These are phyloP conservation scores for Euwallacea fornicatus DNA, from an alignment of 1,140 invertebrate species.

Conservation along the genomic window DNA sequence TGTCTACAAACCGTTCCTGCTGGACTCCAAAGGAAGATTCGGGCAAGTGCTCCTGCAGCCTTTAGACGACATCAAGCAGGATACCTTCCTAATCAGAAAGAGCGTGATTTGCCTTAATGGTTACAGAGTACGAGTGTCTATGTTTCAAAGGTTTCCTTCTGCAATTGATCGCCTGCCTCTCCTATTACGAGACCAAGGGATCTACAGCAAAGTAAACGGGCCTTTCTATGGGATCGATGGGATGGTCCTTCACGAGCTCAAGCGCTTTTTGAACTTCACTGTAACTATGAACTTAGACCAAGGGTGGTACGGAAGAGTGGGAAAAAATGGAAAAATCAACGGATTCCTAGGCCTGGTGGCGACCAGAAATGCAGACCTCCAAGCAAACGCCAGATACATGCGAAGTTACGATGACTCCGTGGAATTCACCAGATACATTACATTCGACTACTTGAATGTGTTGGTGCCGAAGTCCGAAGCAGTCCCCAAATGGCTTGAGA, in stretches of 20 bases:
- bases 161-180: constrained; percentile 8
- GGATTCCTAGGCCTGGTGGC: constrained; percentile 11
- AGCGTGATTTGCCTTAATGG: constrained; percentile 14
- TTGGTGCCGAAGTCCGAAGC: constrained; percentile 14
- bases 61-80: not conserved
- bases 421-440: constrained; percentile 14
- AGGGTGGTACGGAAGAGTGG: constrained; percentile 12
- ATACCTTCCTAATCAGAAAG: constrained; percentile 7
- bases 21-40: not conserved
- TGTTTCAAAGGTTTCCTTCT: constrained; percentile 29
- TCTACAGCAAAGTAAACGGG: constrained; percentile 17
- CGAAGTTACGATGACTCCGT: not conserved
- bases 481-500: constrained; percentile 29
- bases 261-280: constrained; percentile 20
- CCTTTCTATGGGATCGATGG: constrained; percentile 31
- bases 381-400: constrained; percentile 29
- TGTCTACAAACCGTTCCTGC: constrained; percentile 27
- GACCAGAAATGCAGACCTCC: constrained; percentile 18
- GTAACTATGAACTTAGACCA: not conserved
- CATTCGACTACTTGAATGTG: constrained; percentile 26
- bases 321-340: constrained; percentile 3
- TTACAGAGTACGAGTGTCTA: constrained; percentile 24
- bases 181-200: not conserved
- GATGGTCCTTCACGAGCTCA: constrained; percentile 16
- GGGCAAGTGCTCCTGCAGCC: not conserved